Percentiles rank a stretch among this genome's conserved stretches.
Evolutionary conservation across 2,888 invertebrate species (phyloP).

Genomic region (Netelia melanura): DNA sequence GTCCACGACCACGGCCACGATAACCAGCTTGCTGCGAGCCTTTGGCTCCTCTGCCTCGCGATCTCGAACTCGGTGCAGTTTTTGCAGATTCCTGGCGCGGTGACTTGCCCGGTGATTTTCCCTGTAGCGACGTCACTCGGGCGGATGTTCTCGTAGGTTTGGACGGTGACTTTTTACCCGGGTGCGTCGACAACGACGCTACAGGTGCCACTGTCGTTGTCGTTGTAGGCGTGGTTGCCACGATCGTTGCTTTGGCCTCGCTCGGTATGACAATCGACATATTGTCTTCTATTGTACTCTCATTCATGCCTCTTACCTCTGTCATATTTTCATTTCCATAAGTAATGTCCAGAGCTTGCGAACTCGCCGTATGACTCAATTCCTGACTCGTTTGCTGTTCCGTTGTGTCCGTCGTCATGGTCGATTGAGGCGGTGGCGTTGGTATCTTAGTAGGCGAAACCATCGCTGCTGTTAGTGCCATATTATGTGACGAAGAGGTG

Average conservation of each 20-base stretch:
- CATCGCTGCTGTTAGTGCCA: conserved; percentile 93
- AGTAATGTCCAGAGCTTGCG: conserved; percentile 33
- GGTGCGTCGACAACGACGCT: conserved; percentile 65
- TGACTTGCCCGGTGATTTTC: conserved; percentile 90
- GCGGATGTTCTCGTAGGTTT: conserved; percentile 88
- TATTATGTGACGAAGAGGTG: conserved; percentile 93
- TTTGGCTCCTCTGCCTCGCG: conserved; percentile 85
- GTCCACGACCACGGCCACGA: conserved; percentile 80
- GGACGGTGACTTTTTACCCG: conserved; percentile 87
- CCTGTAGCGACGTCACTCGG: conserved; percentile 87
- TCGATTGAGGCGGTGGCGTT: conserved; percentile 83
- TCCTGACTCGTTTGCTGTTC: conserved; percentile 38
- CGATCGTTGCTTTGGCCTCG: conserved; percentile 16
- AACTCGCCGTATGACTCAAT: conserved; percentile 34
- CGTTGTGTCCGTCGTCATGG: conserved; percentile 43
- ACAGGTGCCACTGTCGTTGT: conserved; percentile 41
- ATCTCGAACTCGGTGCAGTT: conserved; percentile 81
- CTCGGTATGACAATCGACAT: conserved; percentile 21
- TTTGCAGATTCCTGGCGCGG: conserved; percentile 79
- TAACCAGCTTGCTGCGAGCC: conserved; percentile 78
- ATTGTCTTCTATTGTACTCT: conserved; percentile 2
- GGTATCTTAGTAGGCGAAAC: conserved; percentile 87
- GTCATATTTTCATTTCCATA: conserved; percentile 63
- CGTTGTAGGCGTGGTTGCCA: neutral
- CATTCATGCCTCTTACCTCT: conserved; percentile 56